Percentiles rank a stretch among this genome's conserved stretches.
Evolutionary conservation across 2,113 vertebrate species (phyloP).

Genomic region (Hemibagrus wyckioides): DNA sequence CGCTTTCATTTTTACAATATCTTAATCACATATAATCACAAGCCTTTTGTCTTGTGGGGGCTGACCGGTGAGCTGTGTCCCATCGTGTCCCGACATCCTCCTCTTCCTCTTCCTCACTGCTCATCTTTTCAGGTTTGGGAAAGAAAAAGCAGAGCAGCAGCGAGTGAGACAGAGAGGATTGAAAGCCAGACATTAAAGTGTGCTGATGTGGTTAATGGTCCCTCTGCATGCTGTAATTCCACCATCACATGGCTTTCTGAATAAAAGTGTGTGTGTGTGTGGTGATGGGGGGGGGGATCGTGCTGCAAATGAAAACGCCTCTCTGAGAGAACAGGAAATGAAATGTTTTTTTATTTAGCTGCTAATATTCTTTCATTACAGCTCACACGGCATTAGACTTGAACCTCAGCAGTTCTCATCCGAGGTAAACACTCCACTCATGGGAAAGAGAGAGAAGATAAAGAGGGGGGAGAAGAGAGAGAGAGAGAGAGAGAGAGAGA

Average conservation of each 20-base stretch:
- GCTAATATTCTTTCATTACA: conserved; percentile 38
- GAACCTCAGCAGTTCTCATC: conserved; percentile 38
- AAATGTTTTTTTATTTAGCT: conserved; percentile 40
- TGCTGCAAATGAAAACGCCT: conserved; percentile 29
- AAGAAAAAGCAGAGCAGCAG: not conserved
- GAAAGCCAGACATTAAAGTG: not conserved
- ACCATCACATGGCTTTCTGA: not conserved
- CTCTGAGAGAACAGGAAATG: conserved; percentile 36
- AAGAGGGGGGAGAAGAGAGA: too few relatives aligned
- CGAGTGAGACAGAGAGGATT: not conserved
- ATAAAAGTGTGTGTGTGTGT: not conserved
- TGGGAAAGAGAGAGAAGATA: not conserved
- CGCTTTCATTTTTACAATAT: not conserved
- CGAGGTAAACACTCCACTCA: conserved; percentile 50
- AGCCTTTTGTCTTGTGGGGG: not conserved
- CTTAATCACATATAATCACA: not conserved
- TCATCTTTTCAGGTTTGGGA: not conserved
- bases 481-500: not conserved
- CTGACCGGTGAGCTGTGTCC: not conserved
- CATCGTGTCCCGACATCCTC: too few relatives aligned
- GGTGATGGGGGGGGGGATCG: not conserved
- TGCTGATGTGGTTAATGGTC: not conserved
- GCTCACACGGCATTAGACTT: conserved; percentile 11
- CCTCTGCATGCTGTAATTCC: not conserved
- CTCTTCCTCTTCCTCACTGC: too few relatives aligned